phyloP scores from a whole-genome alignment of 2,888 invertebrate species.

The Hypselothyrea guttata region DNA sequence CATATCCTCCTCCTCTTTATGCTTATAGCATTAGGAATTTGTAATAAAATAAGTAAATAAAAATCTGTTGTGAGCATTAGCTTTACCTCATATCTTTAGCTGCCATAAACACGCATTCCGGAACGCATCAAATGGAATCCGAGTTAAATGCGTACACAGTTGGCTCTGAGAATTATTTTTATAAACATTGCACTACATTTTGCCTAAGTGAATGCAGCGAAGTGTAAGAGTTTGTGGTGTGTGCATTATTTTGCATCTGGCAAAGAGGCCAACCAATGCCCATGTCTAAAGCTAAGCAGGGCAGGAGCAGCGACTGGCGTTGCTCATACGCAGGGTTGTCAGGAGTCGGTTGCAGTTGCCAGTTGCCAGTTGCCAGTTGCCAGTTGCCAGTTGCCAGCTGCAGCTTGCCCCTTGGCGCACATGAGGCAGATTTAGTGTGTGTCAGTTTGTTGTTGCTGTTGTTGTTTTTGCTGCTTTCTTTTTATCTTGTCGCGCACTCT shows the following conservation, averaged over 20 bases:
- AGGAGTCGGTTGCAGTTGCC: not conserved
- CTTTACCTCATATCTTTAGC: not conserved
- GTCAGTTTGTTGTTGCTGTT: slow-evolving; percentile 13
- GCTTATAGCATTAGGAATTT: too few relatives aligned
- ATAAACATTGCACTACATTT: slow-evolving; percentile 30
- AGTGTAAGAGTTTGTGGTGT: slow-evolving; percentile 43
- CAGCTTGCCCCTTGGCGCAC: slow-evolving; percentile 55
- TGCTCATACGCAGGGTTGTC: slow-evolving; percentile 59
- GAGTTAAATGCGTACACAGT: slow-evolving; percentile 37
- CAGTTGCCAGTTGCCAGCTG: slow-evolving; percentile 20
- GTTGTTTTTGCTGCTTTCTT: slow-evolving; percentile 19
- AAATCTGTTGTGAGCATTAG: not conserved
- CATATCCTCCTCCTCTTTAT: too few relatives aligned
- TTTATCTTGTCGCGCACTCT: slow-evolving; percentile 65
- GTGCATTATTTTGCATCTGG: slow-evolving; percentile 64
- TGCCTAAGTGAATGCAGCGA: slow-evolving; percentile 64
- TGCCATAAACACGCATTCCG: slow-evolving; percentile 58
- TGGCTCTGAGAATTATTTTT: slow-evolving; percentile 26
- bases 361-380: slow-evolving; percentile 36
- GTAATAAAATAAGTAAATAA: too few relatives aligned
- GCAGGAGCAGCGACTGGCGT: slow-evolving; percentile 13
- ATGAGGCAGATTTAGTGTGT: slow-evolving; percentile 69
- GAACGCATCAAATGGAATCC: slow-evolving; percentile 42
- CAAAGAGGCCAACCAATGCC: slow-evolving; percentile 24
- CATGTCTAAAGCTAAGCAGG: slow-evolving; percentile 24